These are phyloP conservation scores for Cyprinodon variegatus DNA, from an alignment of 2,113 vertebrate species.

Conservation along the genomic window DNA sequence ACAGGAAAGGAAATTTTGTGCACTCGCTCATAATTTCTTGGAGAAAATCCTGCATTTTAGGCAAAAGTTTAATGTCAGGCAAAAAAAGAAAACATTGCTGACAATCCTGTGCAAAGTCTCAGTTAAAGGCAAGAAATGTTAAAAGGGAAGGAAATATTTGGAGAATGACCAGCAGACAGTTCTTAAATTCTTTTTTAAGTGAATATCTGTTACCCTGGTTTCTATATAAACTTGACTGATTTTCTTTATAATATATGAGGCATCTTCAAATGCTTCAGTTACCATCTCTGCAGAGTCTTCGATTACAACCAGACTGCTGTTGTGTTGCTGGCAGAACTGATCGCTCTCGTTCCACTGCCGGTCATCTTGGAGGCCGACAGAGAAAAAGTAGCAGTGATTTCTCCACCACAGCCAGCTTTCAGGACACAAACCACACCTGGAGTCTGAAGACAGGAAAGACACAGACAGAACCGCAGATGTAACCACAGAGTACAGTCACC, in stretches of 20 bases:
- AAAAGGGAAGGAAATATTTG: not conserved
- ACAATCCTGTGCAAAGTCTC: not conserved
- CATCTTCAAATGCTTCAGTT: not conserved
- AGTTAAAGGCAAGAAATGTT: not conserved
- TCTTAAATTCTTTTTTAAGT: not conserved
- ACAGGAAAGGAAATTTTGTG: conserved; percentile 34
- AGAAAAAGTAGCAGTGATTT: conserved; percentile 53
- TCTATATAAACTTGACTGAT: too few species aligned
- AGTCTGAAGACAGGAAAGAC: conserved; percentile 19
- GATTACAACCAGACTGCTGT: conserved; percentile 55
- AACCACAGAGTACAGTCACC: not conserved
- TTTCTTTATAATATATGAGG: too few species aligned
- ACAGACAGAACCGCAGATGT: not conserved
- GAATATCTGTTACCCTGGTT: too few species aligned
- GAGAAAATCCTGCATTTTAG: conserved; percentile 43
- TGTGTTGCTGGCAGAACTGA: conserved; percentile 19
- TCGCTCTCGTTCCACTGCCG: conserved; percentile 27
- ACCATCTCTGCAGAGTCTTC: conserved; percentile 60
- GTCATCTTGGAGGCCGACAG: conserved; percentile 21
- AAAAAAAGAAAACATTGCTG: not conserved
- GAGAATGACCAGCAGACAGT: not conserved
- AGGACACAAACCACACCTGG: conserved; percentile 51
- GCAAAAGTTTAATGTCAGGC: not conserved
- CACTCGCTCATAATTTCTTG: conserved; percentile 19
- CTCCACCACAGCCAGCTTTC: conserved; percentile 48